Evolutionary conservation across 2,888 invertebrate genomes (phyloP).

Genomic region (Abrostola tripartita): DNA sequence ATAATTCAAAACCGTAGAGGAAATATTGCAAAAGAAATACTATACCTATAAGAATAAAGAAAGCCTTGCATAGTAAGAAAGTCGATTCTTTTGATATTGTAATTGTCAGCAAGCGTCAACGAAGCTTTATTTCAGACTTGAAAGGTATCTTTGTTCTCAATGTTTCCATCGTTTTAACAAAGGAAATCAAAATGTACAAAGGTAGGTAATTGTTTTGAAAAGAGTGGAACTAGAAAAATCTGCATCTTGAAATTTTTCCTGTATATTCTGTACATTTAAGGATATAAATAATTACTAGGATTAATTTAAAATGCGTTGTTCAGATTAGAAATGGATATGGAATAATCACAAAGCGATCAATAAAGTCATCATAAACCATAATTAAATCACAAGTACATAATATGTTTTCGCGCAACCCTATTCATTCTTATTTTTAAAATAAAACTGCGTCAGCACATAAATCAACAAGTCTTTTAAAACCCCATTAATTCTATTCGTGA

Average conservation of each 20-base stretch:
- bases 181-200: conserved; percentile 42
- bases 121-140: conserved; percentile 63
- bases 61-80: conserved; percentile 44
- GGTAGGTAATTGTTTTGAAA: conserved; percentile 14
- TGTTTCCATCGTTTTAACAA: conserved; percentile 62
- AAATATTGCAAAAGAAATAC: conserved; percentile 24
- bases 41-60: conserved; percentile 10
- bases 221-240: not conserved
- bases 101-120: conserved; percentile 66
- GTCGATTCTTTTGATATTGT: conserved; percentile 64
- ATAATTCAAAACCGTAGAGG: no score
- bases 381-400: not conserved
- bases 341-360: not conserved
- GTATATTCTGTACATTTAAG: no score
- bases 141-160: conserved; percentile 68
- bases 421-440: conserved; percentile 14
- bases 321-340: not conserved
- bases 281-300: no score
- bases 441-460: conserved; percentile 29
- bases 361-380: not conserved
- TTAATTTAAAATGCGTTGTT: not conserved
- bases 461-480: conserved; percentile 50
- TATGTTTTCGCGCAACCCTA: not conserved
- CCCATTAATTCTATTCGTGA: conserved; percentile 43
- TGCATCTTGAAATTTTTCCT: no score